Base-by-base conservation (phyloP, 2,888 invertebrate species). In the Caenorhabditis imperialis region DNA sequence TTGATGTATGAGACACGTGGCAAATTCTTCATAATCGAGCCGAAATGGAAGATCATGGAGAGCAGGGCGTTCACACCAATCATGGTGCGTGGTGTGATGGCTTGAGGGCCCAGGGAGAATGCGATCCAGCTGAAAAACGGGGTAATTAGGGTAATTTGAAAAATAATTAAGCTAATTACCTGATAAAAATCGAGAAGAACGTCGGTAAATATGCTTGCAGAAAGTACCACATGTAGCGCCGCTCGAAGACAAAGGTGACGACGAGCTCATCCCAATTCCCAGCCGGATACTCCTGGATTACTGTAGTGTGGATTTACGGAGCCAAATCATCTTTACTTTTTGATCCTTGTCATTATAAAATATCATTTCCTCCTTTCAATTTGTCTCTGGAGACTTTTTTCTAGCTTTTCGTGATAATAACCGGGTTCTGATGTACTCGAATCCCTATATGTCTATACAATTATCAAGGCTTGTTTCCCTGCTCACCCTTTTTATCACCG, bases 1-100 rank as follows among this genome's bases (percentile, higher is more conserved):
- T 82, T 82, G 37, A 82, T 75, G 53, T 80, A 81, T 14, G 76
- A 77, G 35, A 81, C 83, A 38, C 80, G 50, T n/a, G 81, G 83
- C 33, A 83, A 62, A 44, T 79, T 81, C 40, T 76, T 70, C 80
- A 81, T 81, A 20, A 82, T 78, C 27, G 75, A 78, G 2, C 82
- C 82, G 30, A 82, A 82, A 53, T 81, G 81, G 50, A 83, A 81
- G 18, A 83, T 81, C 81, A 83, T 81, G 8, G 83, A 81, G 5
- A 83, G 75, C n/a, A 83, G 50, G 0, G 83, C 78, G 45, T 83
- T 83, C 30, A 83, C 83, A 3, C 83, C 83, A 12, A 83, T 75
- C 81, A 82, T 82, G 3, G 83, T 83, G n/a, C 83, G 50, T 12
- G 83, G 81, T 6, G 83, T 79, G 48, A 83, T 79, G 4, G 81